Conservation (phyloP, 2,888 invertebrate genomes). For the Petrophora chlorosata region DNA sequence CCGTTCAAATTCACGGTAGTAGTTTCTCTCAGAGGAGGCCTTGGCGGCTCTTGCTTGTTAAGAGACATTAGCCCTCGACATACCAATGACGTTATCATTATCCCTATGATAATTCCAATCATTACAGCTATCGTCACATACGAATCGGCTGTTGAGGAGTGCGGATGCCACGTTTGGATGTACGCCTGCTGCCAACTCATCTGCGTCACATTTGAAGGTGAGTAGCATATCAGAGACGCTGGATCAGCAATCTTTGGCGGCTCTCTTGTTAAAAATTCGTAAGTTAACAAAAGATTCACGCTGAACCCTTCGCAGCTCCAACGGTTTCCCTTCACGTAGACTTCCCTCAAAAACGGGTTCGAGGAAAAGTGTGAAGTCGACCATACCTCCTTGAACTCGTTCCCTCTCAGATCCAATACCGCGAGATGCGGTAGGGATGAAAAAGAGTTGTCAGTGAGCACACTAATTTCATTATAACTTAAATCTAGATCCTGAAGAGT, state of each 20-base stretch:
- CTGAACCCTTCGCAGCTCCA: conserved; percentile 89
- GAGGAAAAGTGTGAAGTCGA: conserved; percentile 84
- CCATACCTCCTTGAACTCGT: conserved; percentile 87
- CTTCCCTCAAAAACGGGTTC: conserved; percentile 83
- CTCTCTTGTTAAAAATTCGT: conserved; percentile 82
- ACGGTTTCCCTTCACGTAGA: conserved; percentile 88
- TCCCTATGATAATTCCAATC: conserved; percentile 79
- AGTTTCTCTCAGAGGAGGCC: conserved; percentile 58
- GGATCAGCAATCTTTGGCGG: conserved; percentile 76
- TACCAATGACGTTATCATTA: conserved; percentile 82
- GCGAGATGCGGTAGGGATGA: conserved; percentile 85
- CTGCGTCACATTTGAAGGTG: conserved; percentile 86
- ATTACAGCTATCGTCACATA: conserved; percentile 83
- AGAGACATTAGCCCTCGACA: conserved; percentile 78
- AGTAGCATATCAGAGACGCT: conserved; percentile 85
- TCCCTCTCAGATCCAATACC: conserved; percentile 87
- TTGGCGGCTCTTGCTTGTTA: conserved; percentile 61
- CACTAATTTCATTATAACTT: conserved; percentile 83
- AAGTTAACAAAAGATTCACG: conserved; percentile 83
- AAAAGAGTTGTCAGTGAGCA: conserved; percentile 85
- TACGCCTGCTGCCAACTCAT: conserved; percentile 88
- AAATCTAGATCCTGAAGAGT: conserved; percentile 85
- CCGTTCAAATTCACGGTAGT: conserved; percentile 68
- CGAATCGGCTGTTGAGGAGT: conserved; percentile 57
- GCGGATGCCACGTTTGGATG: conserved; percentile 84